Percentiles rank a stretch among this genome's conserved stretches.
Evolutionary conservation across 2,888 invertebrate genomes (phyloP).

Genomic region (Linnaemya tessellans): DNA sequence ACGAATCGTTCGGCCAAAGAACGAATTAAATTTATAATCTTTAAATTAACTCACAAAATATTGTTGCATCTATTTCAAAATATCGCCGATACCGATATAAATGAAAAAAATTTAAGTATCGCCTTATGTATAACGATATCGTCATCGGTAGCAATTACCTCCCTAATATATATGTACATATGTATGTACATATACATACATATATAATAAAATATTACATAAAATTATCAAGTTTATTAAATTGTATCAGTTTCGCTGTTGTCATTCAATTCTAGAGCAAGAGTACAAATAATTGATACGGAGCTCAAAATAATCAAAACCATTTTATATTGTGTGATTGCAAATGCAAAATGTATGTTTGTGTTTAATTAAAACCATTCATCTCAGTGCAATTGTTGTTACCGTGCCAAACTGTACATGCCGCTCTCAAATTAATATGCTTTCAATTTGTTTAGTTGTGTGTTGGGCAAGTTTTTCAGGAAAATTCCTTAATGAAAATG

Average conservation of each 20-base stretch:
- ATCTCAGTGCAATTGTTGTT: not conserved
- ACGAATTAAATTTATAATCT: too few relatives aligned
- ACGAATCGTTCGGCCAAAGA: too few relatives aligned
- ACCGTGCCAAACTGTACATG: slow-evolving; percentile 8
- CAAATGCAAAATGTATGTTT: not conserved
- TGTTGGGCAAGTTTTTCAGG: not conserved
- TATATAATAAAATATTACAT: slow-evolving; percentile 9
- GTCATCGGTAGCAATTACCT: too few relatives aligned
- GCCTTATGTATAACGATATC: too few relatives aligned
- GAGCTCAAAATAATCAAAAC: slow-evolving; percentile 45
- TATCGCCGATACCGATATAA: too few relatives aligned
- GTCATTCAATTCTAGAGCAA: slow-evolving; percentile 48
- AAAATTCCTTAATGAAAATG: too few relatives aligned
- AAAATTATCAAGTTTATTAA: slow-evolving; percentile 22
- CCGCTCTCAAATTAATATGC: slow-evolving; percentile 2
- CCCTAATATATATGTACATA: not conserved
- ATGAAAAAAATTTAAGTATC: too few relatives aligned
- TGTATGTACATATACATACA: not conserved
- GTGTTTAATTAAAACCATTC: not conserved
- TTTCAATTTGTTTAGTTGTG: slow-evolving; percentile 8
- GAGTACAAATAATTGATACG: slow-evolving; percentile 38
- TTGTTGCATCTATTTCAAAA: too few relatives aligned
- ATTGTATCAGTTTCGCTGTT: slow-evolving; percentile 52
- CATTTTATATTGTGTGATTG: slow-evolving; percentile 13
- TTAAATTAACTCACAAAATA: too few relatives aligned